Evolutionary conservation across 2,888 invertebrate species (phyloP).

Genomic region (Xanthorhoe designata): DNA sequence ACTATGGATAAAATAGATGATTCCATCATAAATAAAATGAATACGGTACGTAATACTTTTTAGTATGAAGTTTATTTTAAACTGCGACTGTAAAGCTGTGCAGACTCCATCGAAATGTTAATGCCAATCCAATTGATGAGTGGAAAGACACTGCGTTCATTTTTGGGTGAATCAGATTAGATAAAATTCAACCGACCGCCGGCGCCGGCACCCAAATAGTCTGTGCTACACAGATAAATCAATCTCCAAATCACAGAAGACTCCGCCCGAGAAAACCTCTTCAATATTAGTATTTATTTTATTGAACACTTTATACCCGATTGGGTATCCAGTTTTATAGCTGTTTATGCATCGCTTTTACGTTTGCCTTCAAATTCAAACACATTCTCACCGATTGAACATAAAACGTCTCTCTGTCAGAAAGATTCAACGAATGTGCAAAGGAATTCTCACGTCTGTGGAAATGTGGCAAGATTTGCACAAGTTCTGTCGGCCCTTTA

Average conservation of each 20-base stretch:
- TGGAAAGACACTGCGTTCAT: background rate
- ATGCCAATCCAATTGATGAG: slow-evolving; percentile 4
- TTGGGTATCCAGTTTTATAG: slow-evolving; percentile 42
- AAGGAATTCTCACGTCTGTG: slow-evolving; percentile 59
- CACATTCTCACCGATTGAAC: slow-evolving; percentile 62
- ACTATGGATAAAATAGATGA: no score
- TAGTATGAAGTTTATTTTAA: background rate
- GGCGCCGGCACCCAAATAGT: background rate
- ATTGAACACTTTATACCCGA: slow-evolving; percentile 37
- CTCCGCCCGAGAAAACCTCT: slow-evolving; percentile 17
- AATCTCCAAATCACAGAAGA: slow-evolving; percentile 26
- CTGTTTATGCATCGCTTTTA: slow-evolving; percentile 56
- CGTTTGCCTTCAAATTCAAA: slow-evolving; percentile 57
- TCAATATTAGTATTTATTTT: slow-evolving; percentile 41
- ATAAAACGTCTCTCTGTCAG: slow-evolving; percentile 65
- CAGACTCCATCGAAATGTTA: background rate
- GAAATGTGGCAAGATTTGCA: slow-evolving; percentile 65
- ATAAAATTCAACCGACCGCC: no score
- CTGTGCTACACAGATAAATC: slow-evolving; percentile 10
- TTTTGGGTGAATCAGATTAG: no score
- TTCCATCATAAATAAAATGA: no score
- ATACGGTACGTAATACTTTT: background rate
- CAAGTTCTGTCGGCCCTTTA: slow-evolving; percentile 58
- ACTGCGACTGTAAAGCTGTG: background rate
- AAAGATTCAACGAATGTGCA: slow-evolving; percentile 59